Percentiles rank a stretch among this genome's conserved stretches.
Evolutionary conservation across 2,113 vertebrate species (phyloP).

Genomic region (Muntiacus reevesi): DNA sequence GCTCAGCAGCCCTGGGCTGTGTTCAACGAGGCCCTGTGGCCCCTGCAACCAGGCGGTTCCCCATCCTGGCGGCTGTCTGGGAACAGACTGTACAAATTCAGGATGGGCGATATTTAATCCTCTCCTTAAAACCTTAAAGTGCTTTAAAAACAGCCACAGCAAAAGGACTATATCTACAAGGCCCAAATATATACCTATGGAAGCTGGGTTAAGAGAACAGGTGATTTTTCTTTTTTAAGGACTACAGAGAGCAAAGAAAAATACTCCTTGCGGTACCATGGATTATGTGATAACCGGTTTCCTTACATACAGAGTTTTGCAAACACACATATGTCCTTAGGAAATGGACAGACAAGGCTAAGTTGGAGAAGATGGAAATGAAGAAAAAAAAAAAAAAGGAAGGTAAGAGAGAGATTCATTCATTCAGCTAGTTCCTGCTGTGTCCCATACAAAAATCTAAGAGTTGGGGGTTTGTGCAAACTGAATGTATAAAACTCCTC

Average conservation of each 20-base stretch:
- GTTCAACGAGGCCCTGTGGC: not conserved
- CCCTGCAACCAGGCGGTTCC: not conserved
- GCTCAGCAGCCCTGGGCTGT: rapidly evolving
- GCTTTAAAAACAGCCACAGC: not conserved
- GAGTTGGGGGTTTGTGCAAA: not conserved
- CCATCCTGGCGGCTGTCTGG: not conserved
- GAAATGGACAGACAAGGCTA: not conserved
- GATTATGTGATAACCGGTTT: not conserved
- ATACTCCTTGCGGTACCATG: not conserved
- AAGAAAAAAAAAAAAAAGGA: not conserved
- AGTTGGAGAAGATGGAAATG: not conserved
- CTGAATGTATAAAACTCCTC: not conserved
- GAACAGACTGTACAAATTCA: not conserved
- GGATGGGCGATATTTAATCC: not conserved
- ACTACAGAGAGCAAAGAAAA: not conserved
- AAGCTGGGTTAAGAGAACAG: not conserved
- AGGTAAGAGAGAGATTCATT: not conserved
- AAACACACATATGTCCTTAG: not conserved
- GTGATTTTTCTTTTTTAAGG: slow-evolving; percentile 1
- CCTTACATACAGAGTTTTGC: not conserved
- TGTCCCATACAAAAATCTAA: not conserved
- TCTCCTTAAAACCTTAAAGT: not conserved
- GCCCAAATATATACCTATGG: not conserved
- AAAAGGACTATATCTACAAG: not conserved
- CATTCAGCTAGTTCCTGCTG: not conserved